These are phyloP conservation scores for Disparrhopalites patrizii DNA, from an alignment of 2,888 invertebrate species.

Conservation along the genomic window DNA sequence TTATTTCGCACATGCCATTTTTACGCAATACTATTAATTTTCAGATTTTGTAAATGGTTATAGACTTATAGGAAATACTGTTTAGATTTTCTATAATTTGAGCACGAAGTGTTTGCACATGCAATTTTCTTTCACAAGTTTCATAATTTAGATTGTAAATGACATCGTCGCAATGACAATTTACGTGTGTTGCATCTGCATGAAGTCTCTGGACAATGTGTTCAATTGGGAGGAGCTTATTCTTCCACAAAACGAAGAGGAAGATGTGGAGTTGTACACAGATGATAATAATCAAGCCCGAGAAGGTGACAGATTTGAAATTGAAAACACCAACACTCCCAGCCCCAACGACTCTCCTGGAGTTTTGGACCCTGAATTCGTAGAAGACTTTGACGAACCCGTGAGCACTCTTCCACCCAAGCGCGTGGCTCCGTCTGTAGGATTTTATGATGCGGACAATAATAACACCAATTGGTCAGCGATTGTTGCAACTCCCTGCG, in stretches of 20 bases:
- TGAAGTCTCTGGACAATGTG: slow-evolving; percentile 5
- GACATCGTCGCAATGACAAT: neutral
- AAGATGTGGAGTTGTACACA: neutral
- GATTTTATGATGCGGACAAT: neutral
- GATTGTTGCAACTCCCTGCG: slow-evolving; percentile 18
- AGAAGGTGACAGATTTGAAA: neutral
- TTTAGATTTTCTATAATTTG: no score
- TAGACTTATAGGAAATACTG: no score
- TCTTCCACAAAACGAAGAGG: neutral
- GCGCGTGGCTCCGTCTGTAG: neutral
- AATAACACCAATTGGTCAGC: slow-evolving; percentile 6
- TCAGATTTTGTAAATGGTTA: no score
- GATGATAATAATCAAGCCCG: neutral
- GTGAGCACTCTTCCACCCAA: neutral
- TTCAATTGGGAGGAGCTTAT: slow-evolving; percentile 5
- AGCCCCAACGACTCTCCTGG: neutral
- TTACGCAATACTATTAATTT: no score
- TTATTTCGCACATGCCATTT: no score
- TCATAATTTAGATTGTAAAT: no score
- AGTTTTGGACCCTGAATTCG: neutral
- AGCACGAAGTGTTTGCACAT: no score
- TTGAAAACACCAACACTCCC: neutral
- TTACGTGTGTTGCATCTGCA: slow-evolving; percentile 18
- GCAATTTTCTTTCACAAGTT: no score
- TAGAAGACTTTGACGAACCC: neutral